Conservation (phyloP, 1,140 invertebrate genomes). For the Aphidius ervi region DNA sequence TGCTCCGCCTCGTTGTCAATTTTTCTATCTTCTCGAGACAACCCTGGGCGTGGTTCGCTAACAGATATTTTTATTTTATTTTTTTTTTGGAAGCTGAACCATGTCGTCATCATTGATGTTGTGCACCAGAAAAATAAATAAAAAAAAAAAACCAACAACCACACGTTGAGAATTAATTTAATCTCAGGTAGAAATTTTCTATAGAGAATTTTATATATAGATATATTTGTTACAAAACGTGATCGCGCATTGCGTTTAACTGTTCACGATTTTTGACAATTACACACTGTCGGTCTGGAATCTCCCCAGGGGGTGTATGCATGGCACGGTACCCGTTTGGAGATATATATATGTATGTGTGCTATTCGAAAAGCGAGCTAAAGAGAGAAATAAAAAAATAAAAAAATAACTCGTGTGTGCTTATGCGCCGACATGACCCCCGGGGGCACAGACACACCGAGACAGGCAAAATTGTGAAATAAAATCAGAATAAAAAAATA, state of each 20-base stretch:
- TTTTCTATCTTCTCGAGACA: not conserved
- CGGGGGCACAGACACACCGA: slow-evolving; percentile 3
- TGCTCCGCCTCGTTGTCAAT: too few species aligned
- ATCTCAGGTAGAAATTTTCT: slow-evolving; percentile 12
- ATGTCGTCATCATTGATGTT: not conserved
- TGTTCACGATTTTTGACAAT: slow-evolving; percentile 14
- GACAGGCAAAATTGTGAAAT: not conserved
- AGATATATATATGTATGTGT: not conserved
- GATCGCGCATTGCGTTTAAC: slow-evolving; percentile 14
- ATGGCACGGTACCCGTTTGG: not conserved
- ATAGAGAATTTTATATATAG: not conserved
- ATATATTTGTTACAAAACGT: slow-evolving; percentile 2
- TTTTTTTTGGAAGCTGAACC: not conserved
- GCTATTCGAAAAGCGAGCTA: not conserved
- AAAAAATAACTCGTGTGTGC: not conserved
- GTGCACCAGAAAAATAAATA: not conserved
- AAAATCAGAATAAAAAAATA: not conserved
- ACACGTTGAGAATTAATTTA: slow-evolving; percentile 15
- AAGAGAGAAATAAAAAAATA: not conserved
- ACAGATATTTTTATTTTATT: not conserved
- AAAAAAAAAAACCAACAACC: not conserved
- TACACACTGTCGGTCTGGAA: slow-evolving; percentile 8
- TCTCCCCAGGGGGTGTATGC: slow-evolving; percentile 4
- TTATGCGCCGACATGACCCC: slow-evolving; percentile 21
- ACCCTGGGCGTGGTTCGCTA: slow-evolving; percentile 6